Evolutionary conservation across 2,888 invertebrate genomes (phyloP).

Genomic region (Caenorhabditis macrosperma): DNA sequence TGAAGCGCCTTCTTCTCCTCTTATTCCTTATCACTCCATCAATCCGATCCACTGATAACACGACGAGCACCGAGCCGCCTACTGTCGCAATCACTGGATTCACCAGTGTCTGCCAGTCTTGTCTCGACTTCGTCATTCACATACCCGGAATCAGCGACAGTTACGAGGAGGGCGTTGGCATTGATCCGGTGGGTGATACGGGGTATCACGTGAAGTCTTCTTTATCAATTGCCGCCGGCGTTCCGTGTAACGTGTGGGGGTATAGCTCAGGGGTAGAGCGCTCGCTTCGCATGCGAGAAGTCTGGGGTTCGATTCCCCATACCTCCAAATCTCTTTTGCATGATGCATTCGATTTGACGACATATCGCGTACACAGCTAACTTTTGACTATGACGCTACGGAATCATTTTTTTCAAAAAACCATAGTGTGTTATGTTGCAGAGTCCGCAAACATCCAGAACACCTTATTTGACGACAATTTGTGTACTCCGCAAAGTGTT

Average conservation of each 20-base stretch:
- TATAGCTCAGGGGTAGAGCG: slow-evolving; percentile 64
- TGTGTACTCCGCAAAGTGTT: too few relatives aligned
- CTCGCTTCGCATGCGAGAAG: slow-evolving; percentile 78
- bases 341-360: too few relatives aligned
- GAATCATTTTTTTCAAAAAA: too few relatives aligned
- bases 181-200: slow-evolving; percentile 16
- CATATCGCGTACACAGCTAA: too few relatives aligned
- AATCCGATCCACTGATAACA: neutral
- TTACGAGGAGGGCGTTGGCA: slow-evolving; percentile 8
- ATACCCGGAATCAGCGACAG: slow-evolving; percentile 30
- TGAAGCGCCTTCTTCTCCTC: too few relatives aligned
- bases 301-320: slow-evolving; percentile 77
- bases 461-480: too few relatives aligned
- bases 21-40: neutral
- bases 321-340: slow-evolving; percentile 70
- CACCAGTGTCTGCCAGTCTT: slow-evolving; percentile 23
- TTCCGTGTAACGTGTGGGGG: neutral
- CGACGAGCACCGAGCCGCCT: neutral
- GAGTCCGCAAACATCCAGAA: too few relatives aligned
- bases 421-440: too few relatives aligned
- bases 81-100: neutral
- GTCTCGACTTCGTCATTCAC: slow-evolving; percentile 7
- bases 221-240: too few relatives aligned
- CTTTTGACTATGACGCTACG: too few relatives aligned
- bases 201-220: neutral